Conservation (phyloP, 2,888 invertebrate species). For the Enchytraeus crypticus region DNA sequence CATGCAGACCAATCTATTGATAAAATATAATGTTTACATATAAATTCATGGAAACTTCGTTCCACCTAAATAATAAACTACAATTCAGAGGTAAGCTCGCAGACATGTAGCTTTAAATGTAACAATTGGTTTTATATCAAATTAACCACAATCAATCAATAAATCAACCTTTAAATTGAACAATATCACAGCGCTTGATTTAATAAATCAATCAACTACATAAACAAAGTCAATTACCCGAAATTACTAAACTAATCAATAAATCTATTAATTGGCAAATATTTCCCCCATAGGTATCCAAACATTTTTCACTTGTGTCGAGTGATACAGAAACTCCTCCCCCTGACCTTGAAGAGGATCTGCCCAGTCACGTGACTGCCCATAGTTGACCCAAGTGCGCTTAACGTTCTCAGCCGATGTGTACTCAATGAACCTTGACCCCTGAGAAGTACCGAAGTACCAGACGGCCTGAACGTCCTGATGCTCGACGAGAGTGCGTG, state of each 20-base stretch:
- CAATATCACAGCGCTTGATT: too few relatives aligned
- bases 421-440: conserved; percentile 47
- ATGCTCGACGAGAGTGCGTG: conserved; percentile 47
- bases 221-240: too few relatives aligned
- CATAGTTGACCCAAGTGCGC: conserved; percentile 49
- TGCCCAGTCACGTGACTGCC: conserved; percentile 41
- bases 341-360: conserved; percentile 40
- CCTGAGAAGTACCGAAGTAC: conserved; percentile 46
- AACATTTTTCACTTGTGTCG: conserved; percentile 47
- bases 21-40: too few relatives aligned
- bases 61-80: too few relatives aligned
- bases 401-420: conserved; percentile 48
- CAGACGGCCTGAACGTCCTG: conserved; percentile 34
- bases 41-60: too few relatives aligned
- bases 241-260: background rate
- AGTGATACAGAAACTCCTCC: conserved; percentile 48
- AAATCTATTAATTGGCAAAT: conserved; percentile 50
- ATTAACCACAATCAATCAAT: too few relatives aligned
- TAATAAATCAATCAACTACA: too few relatives aligned
- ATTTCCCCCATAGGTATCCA: conserved; percentile 52
- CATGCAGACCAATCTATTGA: too few relatives aligned
- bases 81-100: too few relatives aligned
- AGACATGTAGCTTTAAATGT: too few relatives aligned
- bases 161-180: too few relatives aligned
- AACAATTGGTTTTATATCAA: too few relatives aligned